phyloP scores from a whole-genome alignment of 2,797 vertebrate species.

The Danionella dracula region DNA sequence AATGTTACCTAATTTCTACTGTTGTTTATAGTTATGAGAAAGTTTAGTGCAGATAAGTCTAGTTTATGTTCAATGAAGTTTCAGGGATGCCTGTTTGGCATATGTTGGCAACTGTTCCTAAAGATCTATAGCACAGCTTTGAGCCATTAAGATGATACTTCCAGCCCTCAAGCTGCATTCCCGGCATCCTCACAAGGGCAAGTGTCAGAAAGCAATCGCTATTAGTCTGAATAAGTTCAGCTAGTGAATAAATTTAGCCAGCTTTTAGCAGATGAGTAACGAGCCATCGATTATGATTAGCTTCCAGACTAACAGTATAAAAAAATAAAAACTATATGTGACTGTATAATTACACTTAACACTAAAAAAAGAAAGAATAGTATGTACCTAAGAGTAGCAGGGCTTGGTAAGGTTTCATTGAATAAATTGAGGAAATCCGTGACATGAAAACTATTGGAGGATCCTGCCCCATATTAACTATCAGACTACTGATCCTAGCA shows the following conservation, averaged over 20 bases:
- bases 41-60: background rate
- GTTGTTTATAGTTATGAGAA: too few species aligned
- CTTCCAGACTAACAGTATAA: constrained; percentile 64
- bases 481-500: too few species aligned
- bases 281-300: constrained; percentile 79
- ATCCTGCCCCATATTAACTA: too few species aligned
- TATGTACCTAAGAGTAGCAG: too few species aligned
- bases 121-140: constrained; percentile 53
- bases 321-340: constrained; percentile 77
- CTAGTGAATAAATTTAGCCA: constrained; percentile 75
- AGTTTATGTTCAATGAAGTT: background rate
- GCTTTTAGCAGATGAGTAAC: constrained; percentile 88
- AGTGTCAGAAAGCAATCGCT: constrained; percentile 79
- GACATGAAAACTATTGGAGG: too few species aligned
- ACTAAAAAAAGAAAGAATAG: constrained; percentile 46
- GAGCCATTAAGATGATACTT: constrained; percentile 63
- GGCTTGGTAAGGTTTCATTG: too few species aligned
- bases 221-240: constrained; percentile 77
- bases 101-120: constrained; percentile 44
- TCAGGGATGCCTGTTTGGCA: background rate
- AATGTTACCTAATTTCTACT: too few species aligned
- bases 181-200: constrained; percentile 80
- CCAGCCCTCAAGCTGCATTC: constrained; percentile 59
- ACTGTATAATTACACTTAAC: constrained; percentile 55
- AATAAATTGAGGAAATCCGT: too few species aligned